Percentiles rank a stretch among this genome's conserved stretches.
Conservation (phyloP, 1,140 invertebrate species). For the Hestina assimilis region DNA sequence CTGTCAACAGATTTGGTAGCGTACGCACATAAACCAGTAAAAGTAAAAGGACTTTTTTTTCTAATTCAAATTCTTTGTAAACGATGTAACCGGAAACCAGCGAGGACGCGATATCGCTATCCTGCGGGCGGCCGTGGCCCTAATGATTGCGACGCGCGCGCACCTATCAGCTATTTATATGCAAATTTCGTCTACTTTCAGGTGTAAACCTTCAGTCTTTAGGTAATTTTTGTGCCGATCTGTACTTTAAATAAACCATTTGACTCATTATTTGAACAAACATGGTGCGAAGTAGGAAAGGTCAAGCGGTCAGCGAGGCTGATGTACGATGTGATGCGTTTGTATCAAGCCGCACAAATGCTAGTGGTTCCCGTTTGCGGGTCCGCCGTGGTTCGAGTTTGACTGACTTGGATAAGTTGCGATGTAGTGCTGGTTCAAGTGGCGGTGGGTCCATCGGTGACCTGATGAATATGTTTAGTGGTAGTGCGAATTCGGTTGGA, state of each 20-base stretch:
- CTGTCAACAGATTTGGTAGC: constrained; percentile 50
- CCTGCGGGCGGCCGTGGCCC: constrained; percentile 73
- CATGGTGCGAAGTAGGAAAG: constrained; percentile 63
- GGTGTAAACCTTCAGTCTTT: constrained; percentile 56
- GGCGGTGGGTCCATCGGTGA: constrained; percentile 85
- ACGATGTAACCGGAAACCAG: constrained; percentile 56
- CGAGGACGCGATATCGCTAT: constrained; percentile 66
- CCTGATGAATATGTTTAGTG: constrained; percentile 87
- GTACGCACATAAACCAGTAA: constrained; percentile 52
- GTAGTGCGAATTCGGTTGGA: constrained; percentile 83
- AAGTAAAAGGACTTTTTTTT: constrained; percentile 28
- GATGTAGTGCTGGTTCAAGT: constrained; percentile 74
- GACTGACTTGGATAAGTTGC: constrained; percentile 84
- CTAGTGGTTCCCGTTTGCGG: constrained; percentile 62
- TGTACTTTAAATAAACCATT: constrained; percentile 11
- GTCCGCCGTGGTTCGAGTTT: constrained; percentile 85
- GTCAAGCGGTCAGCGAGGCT: constrained; percentile 65
- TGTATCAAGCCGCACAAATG: constrained; percentile 39
- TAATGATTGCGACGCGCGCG: constrained; percentile 58
- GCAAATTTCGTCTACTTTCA: constrained; percentile 58
- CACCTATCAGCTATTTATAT: constrained; percentile 67
- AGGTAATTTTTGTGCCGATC: constrained; percentile 34
- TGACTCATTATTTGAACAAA: constrained; percentile 22
- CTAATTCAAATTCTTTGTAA: constrained; percentile 33
- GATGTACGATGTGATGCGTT: constrained; percentile 58